Base-by-base conservation (phyloP, 1,140 invertebrate species). In the Diprion similis region DNA sequence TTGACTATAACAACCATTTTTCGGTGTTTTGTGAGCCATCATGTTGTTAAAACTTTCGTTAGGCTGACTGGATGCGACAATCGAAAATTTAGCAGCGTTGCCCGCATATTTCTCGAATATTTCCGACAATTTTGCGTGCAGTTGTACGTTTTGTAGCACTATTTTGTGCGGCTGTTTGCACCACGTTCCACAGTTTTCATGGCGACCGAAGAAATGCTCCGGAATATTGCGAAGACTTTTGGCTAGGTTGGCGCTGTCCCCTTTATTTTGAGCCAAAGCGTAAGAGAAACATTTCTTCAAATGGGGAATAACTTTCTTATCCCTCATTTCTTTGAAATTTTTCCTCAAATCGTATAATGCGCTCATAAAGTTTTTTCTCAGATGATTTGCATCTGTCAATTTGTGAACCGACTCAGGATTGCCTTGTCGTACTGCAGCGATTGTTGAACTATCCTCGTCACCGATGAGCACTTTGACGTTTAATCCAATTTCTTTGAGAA, bases 141-240 rank as follows among this genome's bases (percentile, higher is more conserved):
- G 45, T 15, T 11, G 11, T 10, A 13, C 18, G 70, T 73, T 24
- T 24, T 46, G 17, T 17, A 73, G 46, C 18, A 70, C 24, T 37
- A 70, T 37, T 4, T 66, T 70, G 46, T 66, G 71, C 37, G 51
- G 37, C 17, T 73, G 10, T 51, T 51, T 51, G 66, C 74, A 73
- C 74, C 71, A 75, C 48, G 18, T 48, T 51, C 71, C 71, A 45
- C 71, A 75, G 70, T 73, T 72, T 72, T 75, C 71, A 47, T 75
- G 74, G 24, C 18, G 11, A 10, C 64, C 65, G 6, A 72, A 75
- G 69, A n/a, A n/a, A n/a, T n/a, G n/a, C n/a, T n/a, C n/a, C n/a
- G n/a, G n/a, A n/a, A n/a, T n/a, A n/a, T n/a, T 18, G 11, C 71
- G 74, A 15, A 70, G 74, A 24, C 71, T 72, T 59, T 45, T 37